Base-by-base conservation (phyloP, 2,797 vertebrate genomes). In the Paramormyrops hopkinsi region DNA sequence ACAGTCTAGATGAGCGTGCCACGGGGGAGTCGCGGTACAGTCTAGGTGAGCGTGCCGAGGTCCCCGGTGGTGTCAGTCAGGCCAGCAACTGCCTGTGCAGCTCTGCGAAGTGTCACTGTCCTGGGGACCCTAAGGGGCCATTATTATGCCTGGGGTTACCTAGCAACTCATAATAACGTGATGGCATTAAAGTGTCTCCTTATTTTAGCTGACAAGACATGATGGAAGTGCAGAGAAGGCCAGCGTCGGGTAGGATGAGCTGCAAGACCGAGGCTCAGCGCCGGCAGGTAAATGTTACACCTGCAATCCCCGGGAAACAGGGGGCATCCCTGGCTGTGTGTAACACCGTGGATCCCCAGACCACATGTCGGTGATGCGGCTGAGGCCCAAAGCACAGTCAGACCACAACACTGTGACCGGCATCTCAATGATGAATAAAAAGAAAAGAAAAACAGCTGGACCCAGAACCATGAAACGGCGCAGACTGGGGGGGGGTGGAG, bases 21-120 rank as follows among this genome's bases (percentile, higher is more conserved):
- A 89, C 92, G 91, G 92, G 90, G 91, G 86, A 92, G 92, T 65
- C 54, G 65, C 88, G 87, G 33, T 90, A 59, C 89, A 84, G 79
- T 84, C 88, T 85, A 90, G 90, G 89, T 89, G 76, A 73, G 29
- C 1, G 12, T 29, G 25, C 25, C 2, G 11, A 5, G 65, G 25
- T 73, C 65, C 65, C 79, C 91, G 90, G 19, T 22, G 19, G 79
- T 50, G 19, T 84, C 79, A 83, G n/a, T 44, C 19, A 2, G 79
- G 44, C n/a, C 79, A 46, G 90, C 48, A 17, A 2, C 9, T 37
- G 90, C 91, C 83, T 65, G 90, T 73, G 90, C 90, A 79, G 54
- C 88, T 90, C 89, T 85, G 89, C 14, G 87, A 88, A 92, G 91
- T 90, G 83, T 89, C 41, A 83, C 87, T 53, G 51, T 59, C 33